phyloP scores from a whole-genome alignment of 2,888 invertebrate genomes.

The Unio pictorum region DNA sequence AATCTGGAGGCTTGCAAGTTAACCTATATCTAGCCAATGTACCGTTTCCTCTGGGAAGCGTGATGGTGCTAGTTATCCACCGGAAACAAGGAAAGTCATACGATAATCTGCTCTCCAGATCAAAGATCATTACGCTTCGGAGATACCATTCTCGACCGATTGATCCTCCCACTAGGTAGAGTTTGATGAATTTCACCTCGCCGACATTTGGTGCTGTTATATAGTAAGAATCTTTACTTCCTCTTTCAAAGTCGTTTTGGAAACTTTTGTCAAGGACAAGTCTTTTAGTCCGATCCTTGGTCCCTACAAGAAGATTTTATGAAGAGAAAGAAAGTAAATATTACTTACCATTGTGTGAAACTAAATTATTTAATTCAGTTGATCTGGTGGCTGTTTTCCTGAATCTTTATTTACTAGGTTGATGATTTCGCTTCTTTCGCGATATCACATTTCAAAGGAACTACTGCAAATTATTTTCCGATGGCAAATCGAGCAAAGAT shows the following conservation, averaged over 20 bases:
- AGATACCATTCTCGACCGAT: slow-evolving; percentile 28
- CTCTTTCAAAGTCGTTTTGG: slow-evolving; percentile 34
- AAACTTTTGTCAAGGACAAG: slow-evolving; percentile 27
- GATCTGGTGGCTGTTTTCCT: too few species aligned
- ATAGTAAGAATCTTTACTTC: slow-evolving; percentile 33
- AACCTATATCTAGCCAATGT: too few species aligned
- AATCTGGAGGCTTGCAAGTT: too few species aligned
- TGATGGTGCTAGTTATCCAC: slow-evolving; percentile 25
- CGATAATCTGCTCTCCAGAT: slow-evolving; percentile 21
- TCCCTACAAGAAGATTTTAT: slow-evolving; percentile 11
- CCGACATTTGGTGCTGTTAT: slow-evolving; percentile 29
- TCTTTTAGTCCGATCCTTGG: slow-evolving; percentile 26
- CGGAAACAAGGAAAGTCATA: slow-evolving; percentile 27
- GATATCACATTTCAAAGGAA: too few species aligned
- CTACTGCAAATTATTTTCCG: too few species aligned
- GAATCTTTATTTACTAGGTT: too few species aligned
- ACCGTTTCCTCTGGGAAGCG: slow-evolving; percentile 29
- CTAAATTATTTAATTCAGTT: too few species aligned
- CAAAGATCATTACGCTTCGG: slow-evolving; percentile 27
- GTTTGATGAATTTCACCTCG: slow-evolving; percentile 28
- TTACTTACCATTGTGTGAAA: too few species aligned
- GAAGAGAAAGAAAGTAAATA: too few species aligned
- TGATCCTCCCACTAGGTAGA: slow-evolving; percentile 34
- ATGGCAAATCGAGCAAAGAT: too few species aligned
- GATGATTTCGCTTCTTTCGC: too few species aligned